These are phyloP conservation scores for Neolamprologus brichardi DNA, from an alignment of 2,113 vertebrate species.

Conservation along the genomic window DNA sequence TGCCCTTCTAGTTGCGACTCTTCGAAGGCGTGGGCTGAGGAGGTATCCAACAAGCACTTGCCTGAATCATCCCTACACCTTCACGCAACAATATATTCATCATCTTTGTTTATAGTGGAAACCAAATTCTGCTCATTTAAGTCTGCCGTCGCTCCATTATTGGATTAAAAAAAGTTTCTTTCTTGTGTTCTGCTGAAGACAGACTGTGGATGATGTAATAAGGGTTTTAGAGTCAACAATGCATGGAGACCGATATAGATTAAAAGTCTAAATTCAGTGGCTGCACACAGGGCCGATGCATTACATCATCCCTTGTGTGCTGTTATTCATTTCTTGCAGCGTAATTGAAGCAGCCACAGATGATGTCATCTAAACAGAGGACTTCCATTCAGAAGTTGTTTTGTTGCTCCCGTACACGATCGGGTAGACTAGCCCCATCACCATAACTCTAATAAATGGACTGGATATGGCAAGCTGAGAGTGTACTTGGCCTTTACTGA, in stretches of 20 bases:
- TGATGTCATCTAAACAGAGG: constrained; percentile 68
- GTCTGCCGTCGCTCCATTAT: not conserved
- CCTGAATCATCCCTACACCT: not conserved
- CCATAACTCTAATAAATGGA: constrained; percentile 62
- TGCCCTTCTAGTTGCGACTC: not conserved
- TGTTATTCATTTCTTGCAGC: constrained; percentile 58
- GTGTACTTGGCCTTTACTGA: constrained; percentile 31
- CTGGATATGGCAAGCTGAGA: constrained; percentile 34
- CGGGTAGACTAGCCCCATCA: constrained; percentile 18
- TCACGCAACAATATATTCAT: not conserved
- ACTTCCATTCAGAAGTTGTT: constrained; percentile 59
- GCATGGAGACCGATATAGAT: constrained; percentile 40
- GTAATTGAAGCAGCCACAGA: constrained; percentile 50
- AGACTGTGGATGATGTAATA: constrained; percentile 36
- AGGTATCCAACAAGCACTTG: not conserved
- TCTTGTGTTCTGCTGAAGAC: not conserved
- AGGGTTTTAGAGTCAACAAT: constrained; percentile 42
- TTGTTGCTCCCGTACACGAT: constrained; percentile 45
- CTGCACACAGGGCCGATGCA: constrained; percentile 41
- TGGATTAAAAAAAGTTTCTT: not conserved
- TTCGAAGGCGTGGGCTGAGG: not conserved
- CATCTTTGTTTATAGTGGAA: not conserved
- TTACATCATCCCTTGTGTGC: constrained; percentile 52
- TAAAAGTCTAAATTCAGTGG: constrained; percentile 47
- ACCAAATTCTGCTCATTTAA: not conserved